A percentile compares a stretch with the other conserved stretches of the same genome.
Conservation (phyloP, 2,113 vertebrate species). For the Chaenogobius annularis region DNA sequence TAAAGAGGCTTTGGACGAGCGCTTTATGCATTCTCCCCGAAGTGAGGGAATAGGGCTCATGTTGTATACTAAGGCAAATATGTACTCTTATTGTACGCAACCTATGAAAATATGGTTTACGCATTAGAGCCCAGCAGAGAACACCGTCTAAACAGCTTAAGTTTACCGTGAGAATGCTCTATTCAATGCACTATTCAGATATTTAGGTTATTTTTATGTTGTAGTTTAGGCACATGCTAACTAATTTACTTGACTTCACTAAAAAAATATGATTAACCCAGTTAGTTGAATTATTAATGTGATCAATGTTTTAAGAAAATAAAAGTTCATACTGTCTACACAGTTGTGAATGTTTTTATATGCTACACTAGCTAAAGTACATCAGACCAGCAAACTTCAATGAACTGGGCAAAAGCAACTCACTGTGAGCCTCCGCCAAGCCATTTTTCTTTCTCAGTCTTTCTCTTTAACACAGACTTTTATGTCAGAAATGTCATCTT, state of each 20-base stretch:
- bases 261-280: conserved; percentile 16
- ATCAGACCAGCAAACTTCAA: too few relatives aligned
- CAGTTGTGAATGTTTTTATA: not conserved
- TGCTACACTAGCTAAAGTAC: not conserved
- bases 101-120: conserved; percentile 29
- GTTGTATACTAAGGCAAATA: conserved; percentile 57
- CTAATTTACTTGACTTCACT: not conserved
- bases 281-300: conserved; percentile 48
- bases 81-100: conserved; percentile 60
- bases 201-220: conserved; percentile 24
- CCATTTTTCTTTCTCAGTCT: too few relatives aligned
- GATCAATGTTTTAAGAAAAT: conserved; percentile 18
- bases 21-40: conserved; percentile 51
- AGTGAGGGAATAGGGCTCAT: conserved; percentile 26
- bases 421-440: too few relatives aligned
- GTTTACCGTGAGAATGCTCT: conserved; percentile 19
- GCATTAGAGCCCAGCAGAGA: too few relatives aligned
- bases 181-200: conserved; percentile 56
- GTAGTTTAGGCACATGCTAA: conserved; percentile 19
- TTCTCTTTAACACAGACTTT: not conserved
- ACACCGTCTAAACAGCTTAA: too few relatives aligned
- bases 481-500: conserved; percentile 39
- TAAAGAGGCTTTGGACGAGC: conserved; percentile 53
- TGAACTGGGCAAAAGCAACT: too few relatives aligned
- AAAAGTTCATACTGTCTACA: not conserved